Evolutionary conservation across 2,113 vertebrate species (phyloP).

Genomic region (Caloenas nicobarica): DNA sequence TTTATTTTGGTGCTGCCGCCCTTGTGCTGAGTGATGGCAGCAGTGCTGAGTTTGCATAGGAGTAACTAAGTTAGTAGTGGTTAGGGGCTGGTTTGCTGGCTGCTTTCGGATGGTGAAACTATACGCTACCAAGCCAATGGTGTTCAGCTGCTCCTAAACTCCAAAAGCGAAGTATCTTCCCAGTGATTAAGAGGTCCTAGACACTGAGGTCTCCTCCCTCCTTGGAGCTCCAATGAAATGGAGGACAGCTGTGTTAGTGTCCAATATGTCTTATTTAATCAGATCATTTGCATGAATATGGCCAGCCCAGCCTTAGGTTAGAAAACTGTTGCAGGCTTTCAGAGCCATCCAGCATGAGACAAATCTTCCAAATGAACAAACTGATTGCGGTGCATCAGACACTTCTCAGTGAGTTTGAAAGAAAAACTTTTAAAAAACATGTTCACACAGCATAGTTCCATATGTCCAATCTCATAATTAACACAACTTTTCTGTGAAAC

Average conservation of each 20-base stretch:
- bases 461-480: neutral
- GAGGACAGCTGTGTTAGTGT: neutral
- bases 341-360: neutral
- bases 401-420: neutral
- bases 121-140: fast-evolving
- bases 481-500: neutral
- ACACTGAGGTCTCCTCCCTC: neutral
- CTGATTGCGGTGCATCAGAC: neutral
- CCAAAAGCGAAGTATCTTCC: neutral
- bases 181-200: neutral
- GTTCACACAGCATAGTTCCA: neutral
- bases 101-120: neutral
- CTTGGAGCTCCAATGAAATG: neutral
- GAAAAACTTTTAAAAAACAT: neutral
- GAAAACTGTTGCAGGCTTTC: neutral
- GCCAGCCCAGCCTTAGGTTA: neutral
- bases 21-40: neutral
- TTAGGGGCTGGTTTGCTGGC: neutral
- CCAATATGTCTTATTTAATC: neutral
- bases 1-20: neutral
- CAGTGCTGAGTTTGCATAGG: neutral
- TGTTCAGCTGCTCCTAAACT: neutral
- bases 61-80: neutral
- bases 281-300: neutral
- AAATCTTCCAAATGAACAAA: neutral